phyloP scores from a whole-genome alignment of 2,113 vertebrate genomes.

The Ciconia stormi region DNA sequence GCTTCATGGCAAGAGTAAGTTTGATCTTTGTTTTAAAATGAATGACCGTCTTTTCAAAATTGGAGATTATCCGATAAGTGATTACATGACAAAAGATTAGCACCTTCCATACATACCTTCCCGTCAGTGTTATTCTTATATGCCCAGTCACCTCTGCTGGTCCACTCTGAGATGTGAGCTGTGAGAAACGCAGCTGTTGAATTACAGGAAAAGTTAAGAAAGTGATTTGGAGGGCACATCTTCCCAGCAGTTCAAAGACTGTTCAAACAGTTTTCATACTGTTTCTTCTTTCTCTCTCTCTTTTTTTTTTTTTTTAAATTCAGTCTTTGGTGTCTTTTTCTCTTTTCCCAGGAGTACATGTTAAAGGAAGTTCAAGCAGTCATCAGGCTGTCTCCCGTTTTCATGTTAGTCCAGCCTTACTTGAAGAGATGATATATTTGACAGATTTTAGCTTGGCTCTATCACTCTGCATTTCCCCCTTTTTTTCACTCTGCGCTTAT shows the following conservation, averaged over 20 bases:
- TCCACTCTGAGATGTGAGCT: neutral
- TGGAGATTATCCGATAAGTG: neutral
- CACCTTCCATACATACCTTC: neutral
- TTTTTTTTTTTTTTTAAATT: neutral
- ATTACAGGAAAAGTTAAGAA: neutral
- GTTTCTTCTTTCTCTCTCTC: neutral
- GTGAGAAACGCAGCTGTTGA: neutral
- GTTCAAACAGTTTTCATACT: neutral
- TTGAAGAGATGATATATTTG: neutral
- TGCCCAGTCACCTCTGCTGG: neutral
- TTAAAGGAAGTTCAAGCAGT: neutral
- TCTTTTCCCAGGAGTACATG: neutral
- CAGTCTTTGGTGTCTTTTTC: neutral
- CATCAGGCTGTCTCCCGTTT: neutral
- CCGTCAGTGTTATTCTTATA: neutral
- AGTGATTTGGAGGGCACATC: neutral
- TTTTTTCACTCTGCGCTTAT: neutral
- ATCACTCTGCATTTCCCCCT: neutral
- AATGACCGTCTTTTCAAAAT: neutral
- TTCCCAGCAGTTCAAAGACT: neutral
- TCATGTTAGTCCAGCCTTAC: neutral
- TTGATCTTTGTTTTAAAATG: neutral
- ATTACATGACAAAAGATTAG: neutral
- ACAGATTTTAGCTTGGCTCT: neutral
- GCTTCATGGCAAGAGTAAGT: neutral